Evolutionary conservation across 1,140 invertebrate species (phyloP), one percentile per base, ranked within the genome.

Genomic region (Drosophila burlai): DNA sequence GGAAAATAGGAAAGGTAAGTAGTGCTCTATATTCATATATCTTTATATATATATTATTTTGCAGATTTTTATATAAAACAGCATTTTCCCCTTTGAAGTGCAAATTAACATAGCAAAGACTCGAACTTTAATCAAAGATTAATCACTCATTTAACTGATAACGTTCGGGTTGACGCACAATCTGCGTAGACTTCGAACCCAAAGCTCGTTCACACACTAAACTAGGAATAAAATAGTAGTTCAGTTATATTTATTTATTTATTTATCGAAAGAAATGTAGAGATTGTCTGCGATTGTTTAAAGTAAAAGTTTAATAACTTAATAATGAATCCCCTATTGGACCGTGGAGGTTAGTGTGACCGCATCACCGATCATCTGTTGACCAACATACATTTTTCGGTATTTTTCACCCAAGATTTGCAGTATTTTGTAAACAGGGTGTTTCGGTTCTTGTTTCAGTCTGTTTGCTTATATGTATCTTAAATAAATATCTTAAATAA

Each of bases 311-410:
- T 36, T 24, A 24, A 24, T 24, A 24, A 24, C 24, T 24, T 24
- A 24, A 3, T 24, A 18, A 45, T 36, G 16, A 66, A 43, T 65
- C 38, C 38, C 62, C 40, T 40, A 46, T 66, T 66, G 63, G 40
- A 66, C 63, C 21, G 26, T 31, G 62, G 42, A 42, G 16, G 5
- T 36, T 4, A 63, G 16, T 66, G 40, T 45, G 63, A 15, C 63
- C 63, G 43, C 21, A 63, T 26, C n/a, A 7, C 58, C 63, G 18
- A 66, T 46, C 58, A 26, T 42, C 40, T 31, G 54, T 13, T 55
- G 38, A 43, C 29, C 57, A 61, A 26, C 15, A 15, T 10, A 4
- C 13, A 34, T 34, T 11, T 40, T 16, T 40, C 3, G 40, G 63
- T 66, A 66, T 66, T 57, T 40, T 57, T 24, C 34, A 16, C 21